Evolutionary conservation across 2,797 vertebrate species (phyloP).

Genomic region (Lithobates pipiens): DNA sequence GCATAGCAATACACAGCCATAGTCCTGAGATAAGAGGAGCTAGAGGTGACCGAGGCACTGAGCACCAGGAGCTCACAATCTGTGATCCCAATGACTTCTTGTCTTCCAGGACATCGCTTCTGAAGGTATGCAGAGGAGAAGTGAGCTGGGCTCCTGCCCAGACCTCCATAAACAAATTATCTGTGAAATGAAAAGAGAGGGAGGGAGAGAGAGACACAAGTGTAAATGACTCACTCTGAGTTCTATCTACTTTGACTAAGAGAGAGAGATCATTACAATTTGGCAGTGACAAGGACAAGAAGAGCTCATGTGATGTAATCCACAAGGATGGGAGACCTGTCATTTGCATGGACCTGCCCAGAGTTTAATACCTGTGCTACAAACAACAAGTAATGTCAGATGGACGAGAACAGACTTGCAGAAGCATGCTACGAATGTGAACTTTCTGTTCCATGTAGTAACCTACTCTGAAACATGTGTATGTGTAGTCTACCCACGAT

Average conservation of each 20-base stretch:
- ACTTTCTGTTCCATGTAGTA: neutral
- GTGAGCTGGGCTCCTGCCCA: constrained; percentile 51
- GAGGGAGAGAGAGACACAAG: constrained; percentile 7
- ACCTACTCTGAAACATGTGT: neutral
- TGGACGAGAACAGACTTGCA: constrained; percentile 10
- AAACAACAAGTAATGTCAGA: constrained; percentile 9
- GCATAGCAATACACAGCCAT: constrained; percentile 88
- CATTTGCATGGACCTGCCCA: constrained; percentile 40
- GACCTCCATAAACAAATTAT: constrained; percentile 72
- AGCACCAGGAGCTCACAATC: constrained; percentile 61
- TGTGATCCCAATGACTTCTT: constrained; percentile 65
- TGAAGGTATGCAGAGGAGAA: constrained; percentile 52
- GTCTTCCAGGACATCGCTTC: constrained; percentile 68
- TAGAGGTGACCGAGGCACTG: constrained; percentile 51
- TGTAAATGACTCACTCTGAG: constrained; percentile 21
- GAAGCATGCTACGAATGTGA: constrained; percentile 24
- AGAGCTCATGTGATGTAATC: neutral
- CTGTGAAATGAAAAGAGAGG: constrained; percentile 62
- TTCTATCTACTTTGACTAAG: constrained; percentile 16
- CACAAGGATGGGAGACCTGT: neutral
- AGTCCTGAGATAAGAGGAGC: constrained; percentile 75
- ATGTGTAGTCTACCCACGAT: neutral
- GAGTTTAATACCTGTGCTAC: constrained; percentile 9
- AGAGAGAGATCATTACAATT: constrained; percentile 26
- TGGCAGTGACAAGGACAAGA: neutral